These are phyloP conservation scores for Fregetta grallaria DNA, from an alignment of 2,113 vertebrate genomes.

Conservation along the genomic window DNA sequence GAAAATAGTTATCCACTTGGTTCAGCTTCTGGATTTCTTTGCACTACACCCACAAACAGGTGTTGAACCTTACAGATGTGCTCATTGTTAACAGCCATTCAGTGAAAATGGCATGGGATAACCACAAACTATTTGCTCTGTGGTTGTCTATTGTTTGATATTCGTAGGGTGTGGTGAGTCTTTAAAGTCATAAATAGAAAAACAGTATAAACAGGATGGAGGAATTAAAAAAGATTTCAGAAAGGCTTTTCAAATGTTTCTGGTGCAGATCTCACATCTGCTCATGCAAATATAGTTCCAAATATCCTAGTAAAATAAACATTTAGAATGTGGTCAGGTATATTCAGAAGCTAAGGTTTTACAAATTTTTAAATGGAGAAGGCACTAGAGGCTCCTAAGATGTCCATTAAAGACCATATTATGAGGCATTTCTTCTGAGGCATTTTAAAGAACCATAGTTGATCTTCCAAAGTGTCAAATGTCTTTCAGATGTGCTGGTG, in stretches of 20 bases:
- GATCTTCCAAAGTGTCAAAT: slow-evolving; percentile 54
- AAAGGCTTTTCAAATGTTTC: not conserved
- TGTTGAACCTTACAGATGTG: not conserved
- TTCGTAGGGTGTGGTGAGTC: not conserved
- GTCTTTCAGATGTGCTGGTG: slow-evolving; percentile 65
- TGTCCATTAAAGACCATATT: not conserved
- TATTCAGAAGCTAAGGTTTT: not conserved
- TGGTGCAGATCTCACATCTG: not conserved
- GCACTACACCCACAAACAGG: not conserved
- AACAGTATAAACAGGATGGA: not conserved
- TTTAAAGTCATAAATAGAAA: not conserved
- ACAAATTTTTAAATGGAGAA: not conserved
- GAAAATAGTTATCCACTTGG: not conserved
- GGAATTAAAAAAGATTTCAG: not conserved
- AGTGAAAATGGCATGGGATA: not conserved
- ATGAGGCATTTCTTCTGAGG: not conserved
- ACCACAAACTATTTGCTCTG: not conserved
- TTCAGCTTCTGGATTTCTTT: not conserved
- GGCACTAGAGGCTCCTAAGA: not conserved
- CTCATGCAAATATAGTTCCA: not conserved
- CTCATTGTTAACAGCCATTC: not conserved
- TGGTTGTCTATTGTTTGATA: not conserved
- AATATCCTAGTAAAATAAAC: not conserved
- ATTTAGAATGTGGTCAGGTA: not conserved
- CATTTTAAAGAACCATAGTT: slow-evolving; percentile 37